A percentile compares a stretch with the other conserved stretches of the same genome.
Evolutionary conservation across 2,113 vertebrate species (phyloP).

Genomic region (Mesocricetus auratus): DNA sequence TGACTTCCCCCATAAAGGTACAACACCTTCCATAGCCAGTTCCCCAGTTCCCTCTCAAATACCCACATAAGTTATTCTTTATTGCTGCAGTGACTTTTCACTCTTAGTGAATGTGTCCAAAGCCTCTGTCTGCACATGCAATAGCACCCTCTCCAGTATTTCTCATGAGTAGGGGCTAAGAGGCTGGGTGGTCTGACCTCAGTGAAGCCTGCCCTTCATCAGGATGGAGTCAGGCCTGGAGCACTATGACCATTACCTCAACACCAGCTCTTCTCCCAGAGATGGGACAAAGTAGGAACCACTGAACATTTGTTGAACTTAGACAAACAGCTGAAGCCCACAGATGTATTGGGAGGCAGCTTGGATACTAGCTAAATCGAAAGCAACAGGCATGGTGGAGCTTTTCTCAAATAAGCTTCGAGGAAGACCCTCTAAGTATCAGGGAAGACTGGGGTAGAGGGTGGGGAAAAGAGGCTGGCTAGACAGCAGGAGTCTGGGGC

Average conservation of each 20-base stretch:
- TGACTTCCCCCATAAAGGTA: not conserved
- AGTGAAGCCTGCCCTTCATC: slow-evolving; percentile 10
- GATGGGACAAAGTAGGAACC: not conserved
- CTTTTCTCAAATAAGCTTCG: slow-evolving; percentile 5
- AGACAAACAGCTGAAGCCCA: not conserved
- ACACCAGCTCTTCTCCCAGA: not conserved
- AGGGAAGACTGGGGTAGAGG: not conserved
- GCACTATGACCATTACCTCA: not conserved
- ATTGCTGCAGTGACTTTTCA: slow-evolving; percentile 47
- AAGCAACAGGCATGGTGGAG: slow-evolving; percentile 16
- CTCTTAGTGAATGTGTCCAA: not conserved
- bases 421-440: not conserved
- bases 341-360: not conserved
- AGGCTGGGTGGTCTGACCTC: not conserved
- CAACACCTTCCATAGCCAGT: slow-evolving; percentile 27
- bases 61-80: slow-evolving; percentile 35
- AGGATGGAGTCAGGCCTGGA: not conserved
- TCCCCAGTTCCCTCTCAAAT: slow-evolving; percentile 33
- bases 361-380: not conserved
- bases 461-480: not conserved
- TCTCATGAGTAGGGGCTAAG: not conserved
- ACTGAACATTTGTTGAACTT: slow-evolving; percentile 21
- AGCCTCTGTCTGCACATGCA: not conserved
- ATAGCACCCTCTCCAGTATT: not conserved
- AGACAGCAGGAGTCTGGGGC: slow-evolving; percentile 9